Base-by-base conservation (phyloP, 2,113 vertebrate genomes). In the Xiphophorus hellerii region DNA sequence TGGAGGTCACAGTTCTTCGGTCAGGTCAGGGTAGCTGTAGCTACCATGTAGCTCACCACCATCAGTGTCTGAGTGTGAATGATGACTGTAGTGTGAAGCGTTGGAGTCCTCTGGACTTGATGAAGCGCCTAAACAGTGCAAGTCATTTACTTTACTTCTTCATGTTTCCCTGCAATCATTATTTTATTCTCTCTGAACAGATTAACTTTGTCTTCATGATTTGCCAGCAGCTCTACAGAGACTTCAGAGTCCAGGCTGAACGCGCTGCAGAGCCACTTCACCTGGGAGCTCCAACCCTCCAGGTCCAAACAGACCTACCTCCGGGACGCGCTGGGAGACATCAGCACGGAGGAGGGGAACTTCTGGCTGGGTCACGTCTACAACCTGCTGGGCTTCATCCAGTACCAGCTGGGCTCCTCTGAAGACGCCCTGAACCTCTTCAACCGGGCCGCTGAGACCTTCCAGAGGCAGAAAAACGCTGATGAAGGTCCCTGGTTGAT, bases 261-360 rank as follows among this genome's bases (percentile, higher is more conserved):
- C 28, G 60, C 70, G n/a, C 81, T 92, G 63, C 60, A 88, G 80
- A 84, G 87, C 35, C 88, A 91, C 73, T 90, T 90, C 85, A 90
- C 85, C 27, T 91, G 90, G 90, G 69, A 28, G 28, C 28, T 28
- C 28, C 28, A 28, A 28, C 28, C 28, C 28, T 28, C 28, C 28
- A 28, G 28, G 28, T 28, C 28, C 28, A 28, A 28, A 28, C 28
- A 28, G 28, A 28, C 28, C 28, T 28, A 13, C 0, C 1, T 81
- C 29, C 68, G 33, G 29, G 74, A 83, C 13, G 14, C 25, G 0
- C 27, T 90, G 44, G 35, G 67, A 35, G 87, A 91, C 71, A 83
- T 91, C 6, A 39, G 75, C 1, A 64, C 72, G 0, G 68, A 83
- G 0, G 75, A 82, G 30, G 77, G 79, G 11, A 69, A 81, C 74